A percentile compares a stretch with the other conserved stretches of the same genome.
These are phyloP conservation scores for Lycaena phlaeas DNA, from an alignment of 2,888 invertebrate species.

Conservation along the genomic window DNA sequence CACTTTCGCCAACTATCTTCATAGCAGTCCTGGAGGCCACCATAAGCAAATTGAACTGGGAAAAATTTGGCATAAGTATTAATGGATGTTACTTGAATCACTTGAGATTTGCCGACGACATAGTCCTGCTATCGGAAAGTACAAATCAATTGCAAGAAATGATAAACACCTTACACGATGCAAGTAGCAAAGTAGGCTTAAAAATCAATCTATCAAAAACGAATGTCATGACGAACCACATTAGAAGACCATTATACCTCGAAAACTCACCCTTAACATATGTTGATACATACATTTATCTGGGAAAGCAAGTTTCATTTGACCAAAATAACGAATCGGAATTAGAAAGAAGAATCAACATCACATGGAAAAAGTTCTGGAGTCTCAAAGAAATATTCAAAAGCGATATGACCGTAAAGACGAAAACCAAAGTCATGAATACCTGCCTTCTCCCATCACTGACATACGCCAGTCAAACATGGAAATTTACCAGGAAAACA, in stretches of 20 bases:
- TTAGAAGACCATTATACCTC: not conserved
- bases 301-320: too few relatives aligned
- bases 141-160: not conserved
- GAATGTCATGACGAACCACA: not conserved
- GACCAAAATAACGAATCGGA: too few relatives aligned
- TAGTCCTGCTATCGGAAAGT: not conserved
- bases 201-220: not conserved
- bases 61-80: not conserved
- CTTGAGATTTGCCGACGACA: not conserved
- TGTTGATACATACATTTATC: not conserved
- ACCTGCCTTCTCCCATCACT: too few relatives aligned
- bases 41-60: too few relatives aligned
- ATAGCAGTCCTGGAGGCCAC: too few relatives aligned
- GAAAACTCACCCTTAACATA: not conserved
- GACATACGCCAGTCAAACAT: too few relatives aligned
- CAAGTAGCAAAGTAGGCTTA: not conserved
- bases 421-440: too few relatives aligned
- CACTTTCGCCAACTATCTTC: slow-evolving; percentile 6
- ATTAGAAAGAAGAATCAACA: too few relatives aligned
- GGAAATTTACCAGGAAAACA: too few relatives aligned
- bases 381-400: too few relatives aligned
- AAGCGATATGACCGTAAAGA: too few relatives aligned
- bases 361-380: too few relatives aligned
- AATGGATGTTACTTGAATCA: not conserved
- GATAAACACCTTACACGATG: not conserved